phyloP scores from a whole-genome alignment of 2,888 invertebrate genomes.

The Dasysyrphus albostriatus region DNA sequence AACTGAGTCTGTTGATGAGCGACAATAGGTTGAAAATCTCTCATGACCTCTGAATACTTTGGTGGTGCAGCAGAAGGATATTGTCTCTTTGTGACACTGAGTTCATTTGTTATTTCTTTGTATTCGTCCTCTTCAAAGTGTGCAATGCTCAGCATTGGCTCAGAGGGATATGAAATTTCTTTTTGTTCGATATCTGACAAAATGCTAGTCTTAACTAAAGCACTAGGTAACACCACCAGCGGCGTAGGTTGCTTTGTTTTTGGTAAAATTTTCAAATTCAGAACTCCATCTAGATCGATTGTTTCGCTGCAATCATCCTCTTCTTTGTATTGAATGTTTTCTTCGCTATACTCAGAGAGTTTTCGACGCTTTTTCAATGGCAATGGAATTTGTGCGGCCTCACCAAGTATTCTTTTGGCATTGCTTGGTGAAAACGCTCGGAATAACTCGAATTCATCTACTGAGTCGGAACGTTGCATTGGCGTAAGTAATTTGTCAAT shows the following conservation, averaged over 20 bases:
- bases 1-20: slow-evolving; percentile 43
- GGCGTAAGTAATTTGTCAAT: slow-evolving; percentile 12
- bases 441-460: slow-evolving; percentile 55
- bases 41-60: slow-evolving; percentile 57
- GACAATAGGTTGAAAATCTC: slow-evolving; percentile 50
- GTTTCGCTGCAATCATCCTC: slow-evolving; percentile 43
- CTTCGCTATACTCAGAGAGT: slow-evolving; percentile 67
- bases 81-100: not conserved
- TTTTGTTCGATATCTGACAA: slow-evolving; percentile 2
- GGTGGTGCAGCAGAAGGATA: slow-evolving; percentile 48
- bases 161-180: slow-evolving; percentile 59
- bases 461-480: slow-evolving; percentile 38
- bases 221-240: not conserved
- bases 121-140: slow-evolving; percentile 57
- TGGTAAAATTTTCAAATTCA: slow-evolving; percentile 43
- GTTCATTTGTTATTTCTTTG: slow-evolving; percentile 26
- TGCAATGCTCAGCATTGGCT: slow-evolving; percentile 66
- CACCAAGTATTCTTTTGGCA: slow-evolving; percentile 33
- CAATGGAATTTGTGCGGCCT: slow-evolving; percentile 45
- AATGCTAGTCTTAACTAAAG: not conserved
- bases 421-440: slow-evolving; percentile 49
- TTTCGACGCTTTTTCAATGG: slow-evolving; percentile 67
- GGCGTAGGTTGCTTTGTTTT: slow-evolving; percentile 1
- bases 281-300: slow-evolving; percentile 43
- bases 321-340: slow-evolving; percentile 38